Conservation (phyloP, 2,888 invertebrate species). For the Harpalus rubripes region DNA sequence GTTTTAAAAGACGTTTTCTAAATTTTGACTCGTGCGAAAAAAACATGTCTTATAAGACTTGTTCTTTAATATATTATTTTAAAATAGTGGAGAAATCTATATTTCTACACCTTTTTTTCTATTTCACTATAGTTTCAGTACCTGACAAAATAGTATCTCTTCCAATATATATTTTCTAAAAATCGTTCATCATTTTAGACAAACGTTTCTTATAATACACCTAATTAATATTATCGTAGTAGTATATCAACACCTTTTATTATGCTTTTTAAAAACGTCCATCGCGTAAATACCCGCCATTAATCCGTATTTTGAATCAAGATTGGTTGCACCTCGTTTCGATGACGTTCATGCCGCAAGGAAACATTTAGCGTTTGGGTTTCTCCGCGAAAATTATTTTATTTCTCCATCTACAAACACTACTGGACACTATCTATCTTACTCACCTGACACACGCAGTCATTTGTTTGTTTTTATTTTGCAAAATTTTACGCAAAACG, state of each 20-base stretch:
- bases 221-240: not conserved
- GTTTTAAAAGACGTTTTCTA: no score
- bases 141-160: no score
- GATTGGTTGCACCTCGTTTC: slow-evolving; percentile 5
- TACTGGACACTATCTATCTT: not conserved
- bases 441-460: slow-evolving; percentile 11
- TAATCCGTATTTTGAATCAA: slow-evolving; percentile 12
- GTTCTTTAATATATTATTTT: no score
- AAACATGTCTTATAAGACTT: no score
- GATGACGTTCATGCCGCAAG: slow-evolving; percentile 1
- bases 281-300: slow-evolving; percentile 17
- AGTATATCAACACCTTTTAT: not conserved
- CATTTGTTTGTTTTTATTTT: slow-evolving; percentile 27
- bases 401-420: not conserved
- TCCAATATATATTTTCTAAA: no score
- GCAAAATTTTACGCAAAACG: not conserved
- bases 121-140: no score
- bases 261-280: not conserved
- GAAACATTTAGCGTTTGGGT: slow-evolving; percentile 17
- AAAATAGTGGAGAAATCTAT: no score
- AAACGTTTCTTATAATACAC: no score
- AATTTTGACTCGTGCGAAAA: no score
- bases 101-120: no score
- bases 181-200: no score
- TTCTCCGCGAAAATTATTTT: slow-evolving; percentile 32